Evolutionary conservation across 2,113 vertebrate species (phyloP), one percentile per base, ranked within the genome.

Genomic region (Campylorhamphus procurvoides): DNA sequence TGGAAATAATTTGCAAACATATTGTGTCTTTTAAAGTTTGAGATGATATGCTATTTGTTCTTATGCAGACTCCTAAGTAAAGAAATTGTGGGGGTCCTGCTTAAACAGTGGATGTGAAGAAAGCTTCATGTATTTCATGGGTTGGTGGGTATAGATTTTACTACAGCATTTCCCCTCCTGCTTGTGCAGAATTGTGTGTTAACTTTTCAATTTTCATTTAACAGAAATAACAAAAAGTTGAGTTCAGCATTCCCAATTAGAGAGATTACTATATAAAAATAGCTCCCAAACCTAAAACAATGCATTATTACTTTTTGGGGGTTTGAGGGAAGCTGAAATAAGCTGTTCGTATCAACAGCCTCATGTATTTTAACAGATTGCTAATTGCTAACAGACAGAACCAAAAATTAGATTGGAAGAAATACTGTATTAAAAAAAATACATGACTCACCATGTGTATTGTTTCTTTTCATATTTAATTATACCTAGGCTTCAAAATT

Each of bases 1-100:
- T 95, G 93, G 96, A 94, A 97, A 94, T 95, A 87, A 96, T 96
- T 95, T 97, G 85, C 40, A 50, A 92, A 79, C 94, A 95, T 95
- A 92, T 91, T 97, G 92, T 91, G 87, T 84, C 90, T 90, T 86
- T 96, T 93, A 96, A 90, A 89, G 76, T 90, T 89, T 58, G 77
- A 90, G 93, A 90, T 88, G 92, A 68, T 68, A 80, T 81, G 83
- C 76, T 56, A 92, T 94, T 96, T 96, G 73, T 84, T 95, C 88
- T 87, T 92, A 69, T 46, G 79, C 56, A 76, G 37, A 11, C 56
- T 89, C 73, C 76, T 81, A 76, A 88, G 35, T 78, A 73, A 93
- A 96, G 83, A 85, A 69, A 58, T 95, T 96, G 94, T 90, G 72
- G 93, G 92, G 64, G 90, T 92, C 89, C 93, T 82, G 80, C 50